Evolutionary conservation across 2,797 vertebrate genomes (phyloP).

Genomic region (Cheracebus regulus): DNA sequence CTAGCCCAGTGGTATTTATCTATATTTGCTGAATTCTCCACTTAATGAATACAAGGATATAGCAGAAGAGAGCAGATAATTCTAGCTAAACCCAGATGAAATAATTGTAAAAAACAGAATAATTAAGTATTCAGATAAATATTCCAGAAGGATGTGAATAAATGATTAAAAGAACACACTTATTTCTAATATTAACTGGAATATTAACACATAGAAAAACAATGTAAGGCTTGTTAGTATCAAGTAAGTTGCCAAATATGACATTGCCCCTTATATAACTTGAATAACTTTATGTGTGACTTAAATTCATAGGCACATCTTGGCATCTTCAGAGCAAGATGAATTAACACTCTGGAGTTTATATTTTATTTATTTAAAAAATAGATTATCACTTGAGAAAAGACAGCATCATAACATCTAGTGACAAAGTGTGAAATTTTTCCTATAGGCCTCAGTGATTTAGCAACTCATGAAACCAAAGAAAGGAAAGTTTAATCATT

Average conservation of each 20-base stretch:
- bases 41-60: background rate
- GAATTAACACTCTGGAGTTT: background rate
- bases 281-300: background rate
- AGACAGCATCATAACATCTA: background rate
- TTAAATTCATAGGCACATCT: background rate
- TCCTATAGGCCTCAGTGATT: background rate
- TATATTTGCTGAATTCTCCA: background rate
- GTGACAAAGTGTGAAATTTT: background rate
- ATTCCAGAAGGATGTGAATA: background rate
- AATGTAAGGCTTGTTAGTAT: background rate
- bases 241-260: background rate
- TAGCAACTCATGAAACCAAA: background rate
- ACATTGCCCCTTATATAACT: background rate
- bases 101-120: background rate
- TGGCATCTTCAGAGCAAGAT: background rate
- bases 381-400: slow-evolving; percentile 9
- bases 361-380: background rate
- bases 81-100: background rate
- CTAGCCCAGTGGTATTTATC: background rate
- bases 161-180: background rate
- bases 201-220: background rate
- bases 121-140: background rate
- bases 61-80: background rate
- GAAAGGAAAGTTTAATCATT: background rate
- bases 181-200: background rate